phyloP scores from a whole-genome alignment of 2,797 vertebrate genomes.

The Oreortyx pictus region DNA sequence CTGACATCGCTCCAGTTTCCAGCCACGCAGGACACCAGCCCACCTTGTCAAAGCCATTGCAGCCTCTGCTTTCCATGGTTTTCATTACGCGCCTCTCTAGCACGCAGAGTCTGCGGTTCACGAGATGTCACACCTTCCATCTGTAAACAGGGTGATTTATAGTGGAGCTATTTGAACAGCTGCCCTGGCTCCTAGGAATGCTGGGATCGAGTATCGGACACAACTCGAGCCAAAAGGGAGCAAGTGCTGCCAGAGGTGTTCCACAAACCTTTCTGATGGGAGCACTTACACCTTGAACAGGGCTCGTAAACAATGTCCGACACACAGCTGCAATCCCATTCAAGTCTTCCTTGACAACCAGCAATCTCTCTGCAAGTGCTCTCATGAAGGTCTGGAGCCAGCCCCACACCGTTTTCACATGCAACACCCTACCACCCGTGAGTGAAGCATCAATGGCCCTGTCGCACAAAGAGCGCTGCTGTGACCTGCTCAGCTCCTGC shows the following conservation, averaged over 20 bases:
- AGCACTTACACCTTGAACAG: fast-evolving
- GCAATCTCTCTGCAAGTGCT: not conserved
- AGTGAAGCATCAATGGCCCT: not conserved
- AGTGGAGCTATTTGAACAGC: not conserved
- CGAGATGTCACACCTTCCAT: not conserved
- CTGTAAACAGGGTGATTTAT: not conserved
- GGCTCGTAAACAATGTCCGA: not conserved
- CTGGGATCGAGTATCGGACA: fast-evolving
- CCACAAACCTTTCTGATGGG: fast-evolving
- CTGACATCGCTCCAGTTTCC: not conserved
- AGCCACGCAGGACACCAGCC: not conserved
- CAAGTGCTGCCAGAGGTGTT: not conserved
- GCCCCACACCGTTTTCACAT: not conserved
- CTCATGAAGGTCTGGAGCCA: not conserved
- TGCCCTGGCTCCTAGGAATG: not conserved
- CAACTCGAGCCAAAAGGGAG: not conserved
- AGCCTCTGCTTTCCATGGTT: not conserved
- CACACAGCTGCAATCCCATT: not conserved
- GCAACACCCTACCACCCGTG: fast-evolving
- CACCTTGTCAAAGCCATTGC: not conserved
- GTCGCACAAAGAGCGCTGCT: not conserved
- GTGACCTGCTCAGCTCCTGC: not conserved
- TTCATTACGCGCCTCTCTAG: not conserved
- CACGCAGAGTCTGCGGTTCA: not conserved
- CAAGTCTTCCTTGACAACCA: not conserved